Percentiles rank a stretch among this genome's conserved stretches.
These are phyloP conservation scores for Coronaproctus castanopsis DNA, from an alignment of 2,888 invertebrate genomes.

Conservation along the genomic window DNA sequence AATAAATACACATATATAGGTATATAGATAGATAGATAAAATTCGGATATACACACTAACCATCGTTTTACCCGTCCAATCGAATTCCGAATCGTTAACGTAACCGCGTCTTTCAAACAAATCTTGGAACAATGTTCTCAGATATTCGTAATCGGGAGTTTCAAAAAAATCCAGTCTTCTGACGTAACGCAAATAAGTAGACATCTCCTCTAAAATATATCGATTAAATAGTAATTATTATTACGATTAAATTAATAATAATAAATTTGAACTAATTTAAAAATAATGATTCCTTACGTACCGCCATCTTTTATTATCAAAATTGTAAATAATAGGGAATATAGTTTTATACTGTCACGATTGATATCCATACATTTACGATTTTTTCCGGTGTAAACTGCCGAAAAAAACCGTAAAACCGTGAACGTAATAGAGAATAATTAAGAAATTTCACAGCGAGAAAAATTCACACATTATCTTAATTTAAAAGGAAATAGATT, in stretches of 20 bases:
- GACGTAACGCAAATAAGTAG: constrained; percentile 93
- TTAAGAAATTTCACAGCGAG: too few species aligned
- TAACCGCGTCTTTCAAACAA: constrained; percentile 72
- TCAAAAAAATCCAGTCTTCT: constrained; percentile 95
- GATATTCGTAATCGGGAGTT: constrained; percentile 97
- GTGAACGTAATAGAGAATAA: too few species aligned
- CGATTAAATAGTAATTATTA: not conserved
- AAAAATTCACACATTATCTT: too few species aligned
- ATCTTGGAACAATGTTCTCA: constrained; percentile 84
- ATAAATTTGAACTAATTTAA: not conserved
- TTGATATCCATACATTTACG: too few species aligned
- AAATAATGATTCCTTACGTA: not conserved
- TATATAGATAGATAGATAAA: too few species aligned
- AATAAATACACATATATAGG: too few species aligned
- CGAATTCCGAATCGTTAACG: constrained; percentile 78
- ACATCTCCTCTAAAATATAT: constrained; percentile 67
- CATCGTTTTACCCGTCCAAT: constrained; percentile 76
- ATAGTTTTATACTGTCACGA: too few species aligned
- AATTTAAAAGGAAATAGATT: too few species aligned
- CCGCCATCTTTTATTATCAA: not conserved
- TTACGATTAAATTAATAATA: too few species aligned
- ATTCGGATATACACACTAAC: too few species aligned
- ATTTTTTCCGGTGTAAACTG: too few species aligned
- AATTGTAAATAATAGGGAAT: not conserved
- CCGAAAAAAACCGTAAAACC: too few species aligned